Percentiles rank a stretch among this genome's conserved stretches.
phyloP scores from a whole-genome alignment of 2,888 invertebrate genomes.

The Nineta flava region DNA sequence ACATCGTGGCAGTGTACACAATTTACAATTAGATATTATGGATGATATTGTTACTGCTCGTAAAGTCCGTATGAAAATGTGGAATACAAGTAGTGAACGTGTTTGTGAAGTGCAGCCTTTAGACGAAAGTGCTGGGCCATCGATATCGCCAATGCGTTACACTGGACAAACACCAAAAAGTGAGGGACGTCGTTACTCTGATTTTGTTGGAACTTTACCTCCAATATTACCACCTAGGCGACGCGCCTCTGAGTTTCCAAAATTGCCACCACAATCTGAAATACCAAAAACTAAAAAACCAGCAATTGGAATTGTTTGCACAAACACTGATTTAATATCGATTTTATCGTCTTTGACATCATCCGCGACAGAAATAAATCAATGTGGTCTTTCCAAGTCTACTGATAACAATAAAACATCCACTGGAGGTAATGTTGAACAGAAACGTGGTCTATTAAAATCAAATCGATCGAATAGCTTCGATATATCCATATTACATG shows the following conservation, averaged over 20 bases:
- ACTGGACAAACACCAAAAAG: constrained; percentile 25
- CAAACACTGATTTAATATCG: constrained; percentile 64
- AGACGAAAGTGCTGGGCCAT: constrained; percentile 40
- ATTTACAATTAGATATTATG: constrained; percentile 74
- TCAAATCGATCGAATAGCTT: constrained; percentile 72
- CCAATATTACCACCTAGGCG: constrained; percentile 42
- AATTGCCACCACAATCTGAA: constrained; percentile 20
- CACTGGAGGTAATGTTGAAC: constrained; percentile 20
- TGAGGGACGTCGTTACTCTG: constrained; percentile 44
- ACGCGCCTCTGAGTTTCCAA: constrained; percentile 61
- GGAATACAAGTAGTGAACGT: constrained; percentile 61
- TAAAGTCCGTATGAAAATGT: constrained; percentile 69
- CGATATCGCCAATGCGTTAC: constrained; percentile 38
- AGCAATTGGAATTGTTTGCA: constrained; percentile 51
- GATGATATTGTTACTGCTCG: constrained; percentile 72
- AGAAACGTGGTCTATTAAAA: constrained; percentile 40
- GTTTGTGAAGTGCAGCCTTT: constrained; percentile 71
- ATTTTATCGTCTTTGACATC: constrained; percentile 65
- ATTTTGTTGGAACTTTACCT: constrained; percentile 46
- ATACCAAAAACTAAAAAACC: constrained; percentile 15
- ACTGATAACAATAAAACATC: constrained; percentile 14
- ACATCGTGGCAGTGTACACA: constrained; percentile 60
- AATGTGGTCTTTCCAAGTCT: constrained; percentile 33
- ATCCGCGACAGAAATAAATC: constrained; percentile 64
- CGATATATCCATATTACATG: constrained; percentile 57